These are phyloP conservation scores for Rhinolophus ferrumequinum DNA, from an alignment of 2,113 vertebrate genomes.

Conservation along the genomic window DNA sequence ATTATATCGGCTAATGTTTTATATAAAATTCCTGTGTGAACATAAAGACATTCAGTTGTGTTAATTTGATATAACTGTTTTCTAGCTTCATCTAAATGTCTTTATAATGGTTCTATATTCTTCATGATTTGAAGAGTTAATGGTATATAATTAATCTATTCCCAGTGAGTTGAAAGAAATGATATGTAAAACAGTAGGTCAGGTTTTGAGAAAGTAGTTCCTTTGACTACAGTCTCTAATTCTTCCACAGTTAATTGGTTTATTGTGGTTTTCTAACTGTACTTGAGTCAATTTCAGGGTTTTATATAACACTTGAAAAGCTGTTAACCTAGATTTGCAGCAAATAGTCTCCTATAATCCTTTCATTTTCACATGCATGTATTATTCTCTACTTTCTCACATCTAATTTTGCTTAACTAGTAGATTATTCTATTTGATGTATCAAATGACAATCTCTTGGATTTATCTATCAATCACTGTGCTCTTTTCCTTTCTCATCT, in stretches of 20 bases:
- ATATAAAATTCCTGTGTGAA: not conserved
- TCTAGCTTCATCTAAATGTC: not conserved
- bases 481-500: not conserved
- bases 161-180: not conserved
- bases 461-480: not conserved
- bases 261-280: not conserved
- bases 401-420: not conserved
- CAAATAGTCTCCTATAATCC: not conserved
- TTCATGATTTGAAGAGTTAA: not conserved
- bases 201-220: not conserved
- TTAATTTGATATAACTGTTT: not conserved
- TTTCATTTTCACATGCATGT: not conserved
- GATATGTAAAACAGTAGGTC: not conserved
- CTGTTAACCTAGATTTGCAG: not conserved
- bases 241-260: not conserved
- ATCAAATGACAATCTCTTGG: not conserved
- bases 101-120: not conserved
- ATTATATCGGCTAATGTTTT: not conserved
- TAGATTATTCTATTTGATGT: not conserved
- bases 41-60: not conserved
- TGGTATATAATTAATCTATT: not conserved
- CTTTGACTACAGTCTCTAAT: not conserved
- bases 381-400: not conserved
- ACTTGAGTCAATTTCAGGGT: not conserved
- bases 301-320: slow-evolving; percentile 10